Conservation (phyloP, 1,140 invertebrate genomes). For the Diuraphis noxia region DNA sequence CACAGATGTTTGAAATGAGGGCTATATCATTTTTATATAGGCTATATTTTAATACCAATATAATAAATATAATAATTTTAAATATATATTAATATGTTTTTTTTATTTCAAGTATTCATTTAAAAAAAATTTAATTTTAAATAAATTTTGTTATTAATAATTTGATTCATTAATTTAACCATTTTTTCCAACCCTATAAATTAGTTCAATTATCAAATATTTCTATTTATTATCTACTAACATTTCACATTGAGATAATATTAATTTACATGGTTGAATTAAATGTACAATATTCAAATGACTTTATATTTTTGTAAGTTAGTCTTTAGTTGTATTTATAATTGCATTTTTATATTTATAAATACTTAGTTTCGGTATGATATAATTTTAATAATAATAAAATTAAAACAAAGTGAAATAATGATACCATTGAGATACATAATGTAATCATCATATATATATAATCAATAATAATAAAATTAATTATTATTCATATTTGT, state of each 20-base stretch:
- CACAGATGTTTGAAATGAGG: no score
- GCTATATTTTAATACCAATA: no score
- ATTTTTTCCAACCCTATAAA: background rate
- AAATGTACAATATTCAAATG: background rate
- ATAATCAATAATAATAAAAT: background rate
- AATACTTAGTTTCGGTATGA: background rate
- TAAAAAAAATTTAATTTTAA: background rate
- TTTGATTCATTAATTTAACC: no score
- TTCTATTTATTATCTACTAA: no score
- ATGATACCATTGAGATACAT: no score
- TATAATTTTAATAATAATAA: background rate
- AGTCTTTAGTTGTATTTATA: background rate
- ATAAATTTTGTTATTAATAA: background rate
- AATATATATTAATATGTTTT: no score
- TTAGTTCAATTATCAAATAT: background rate
- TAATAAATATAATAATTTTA: no score
- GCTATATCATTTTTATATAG: no score
- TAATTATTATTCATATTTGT: background rate
- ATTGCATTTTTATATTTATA: background rate
- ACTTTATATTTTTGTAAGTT: background rate
- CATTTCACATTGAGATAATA: no score
- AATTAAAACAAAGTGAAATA: background rate
- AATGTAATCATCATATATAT: no score
- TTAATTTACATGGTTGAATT: no score
- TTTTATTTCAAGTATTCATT: background rate